Evolutionary conservation across 2,797 vertebrate species (phyloP).

Genomic region (Semotilus atromaculatus): DNA sequence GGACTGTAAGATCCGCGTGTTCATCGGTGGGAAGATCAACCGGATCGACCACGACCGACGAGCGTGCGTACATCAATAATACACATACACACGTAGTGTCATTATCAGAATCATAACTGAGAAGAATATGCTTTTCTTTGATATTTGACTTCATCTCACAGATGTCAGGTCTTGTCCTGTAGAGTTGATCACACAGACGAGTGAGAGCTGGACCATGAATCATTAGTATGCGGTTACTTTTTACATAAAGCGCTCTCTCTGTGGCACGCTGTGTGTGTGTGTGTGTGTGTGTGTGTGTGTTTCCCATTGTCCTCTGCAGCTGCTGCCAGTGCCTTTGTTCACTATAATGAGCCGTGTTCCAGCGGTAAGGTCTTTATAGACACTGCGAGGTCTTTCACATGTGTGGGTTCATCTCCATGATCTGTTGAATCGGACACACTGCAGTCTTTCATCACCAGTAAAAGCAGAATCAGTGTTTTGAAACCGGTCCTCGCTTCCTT

Average conservation of each 20-base stretch:
- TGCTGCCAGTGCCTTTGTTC: constrained; percentile 69
- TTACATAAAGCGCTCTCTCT: background rate
- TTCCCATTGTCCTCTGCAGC: constrained; percentile 72
- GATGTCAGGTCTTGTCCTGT: background rate
- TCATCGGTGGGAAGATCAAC: constrained; percentile 98
- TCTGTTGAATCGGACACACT: background rate
- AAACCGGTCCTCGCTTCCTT: no score
- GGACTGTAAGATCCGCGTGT: constrained; percentile 95
- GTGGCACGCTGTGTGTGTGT: constrained; percentile 7
- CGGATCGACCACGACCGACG: constrained; percentile 97
- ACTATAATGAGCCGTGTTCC: constrained; percentile 70
- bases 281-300: constrained; percentile 41
- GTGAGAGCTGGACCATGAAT: background rate
- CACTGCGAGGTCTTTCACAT: background rate
- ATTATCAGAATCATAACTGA: background rate
- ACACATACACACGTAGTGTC: background rate
- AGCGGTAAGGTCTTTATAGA: constrained; percentile 57
- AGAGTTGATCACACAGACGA: background rate
- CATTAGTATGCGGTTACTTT: constrained; percentile 15
- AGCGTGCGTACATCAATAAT: constrained; percentile 77
- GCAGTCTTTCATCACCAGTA: background rate
- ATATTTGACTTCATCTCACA: background rate
- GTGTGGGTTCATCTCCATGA: background rate
- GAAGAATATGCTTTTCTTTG: background rate
- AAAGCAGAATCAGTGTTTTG: background rate